These are phyloP conservation scores for Tympanoctomys barrerae DNA, from an alignment of 2,797 vertebrate species.

Conservation along the genomic window DNA sequence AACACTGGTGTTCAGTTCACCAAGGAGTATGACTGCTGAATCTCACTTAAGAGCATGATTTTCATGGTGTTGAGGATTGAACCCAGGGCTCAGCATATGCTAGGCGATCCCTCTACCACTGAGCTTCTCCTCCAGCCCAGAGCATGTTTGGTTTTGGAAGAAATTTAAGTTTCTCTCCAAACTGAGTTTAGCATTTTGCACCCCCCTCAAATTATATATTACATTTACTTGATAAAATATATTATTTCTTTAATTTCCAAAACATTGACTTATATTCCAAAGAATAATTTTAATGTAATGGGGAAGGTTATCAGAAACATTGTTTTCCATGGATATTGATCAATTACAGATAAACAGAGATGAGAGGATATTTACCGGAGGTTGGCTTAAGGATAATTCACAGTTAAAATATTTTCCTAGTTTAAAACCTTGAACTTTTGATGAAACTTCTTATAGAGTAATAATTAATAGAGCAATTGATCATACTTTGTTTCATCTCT, in stretches of 20 bases:
- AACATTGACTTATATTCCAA: background rate
- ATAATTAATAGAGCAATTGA: background rate
- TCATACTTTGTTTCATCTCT: constrained; percentile 13
- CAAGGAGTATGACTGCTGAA: background rate
- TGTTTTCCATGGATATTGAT: background rate
- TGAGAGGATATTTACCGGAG: background rate
- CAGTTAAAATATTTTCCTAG: background rate
- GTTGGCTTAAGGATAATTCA: background rate
- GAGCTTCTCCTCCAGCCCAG: background rate
- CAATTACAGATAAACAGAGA: background rate
- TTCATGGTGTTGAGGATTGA: background rate
- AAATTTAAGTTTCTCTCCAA: background rate
- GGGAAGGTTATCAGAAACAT: background rate
- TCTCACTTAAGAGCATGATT: background rate
- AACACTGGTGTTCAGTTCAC: background rate
- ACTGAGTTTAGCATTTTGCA: background rate
- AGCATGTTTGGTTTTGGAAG: background rate
- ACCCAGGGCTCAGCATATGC: background rate
- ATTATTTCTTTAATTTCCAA: background rate
- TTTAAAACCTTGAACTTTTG: constrained; percentile 7
- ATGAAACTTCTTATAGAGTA: background rate
- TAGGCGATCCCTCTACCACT: background rate
- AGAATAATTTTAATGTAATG: background rate
- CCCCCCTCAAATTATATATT: background rate
- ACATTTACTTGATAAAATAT: background rate